These are phyloP conservation scores for Oncorhynchus nerka DNA, from an alignment of 2,113 vertebrate species.

Conservation along the genomic window DNA sequence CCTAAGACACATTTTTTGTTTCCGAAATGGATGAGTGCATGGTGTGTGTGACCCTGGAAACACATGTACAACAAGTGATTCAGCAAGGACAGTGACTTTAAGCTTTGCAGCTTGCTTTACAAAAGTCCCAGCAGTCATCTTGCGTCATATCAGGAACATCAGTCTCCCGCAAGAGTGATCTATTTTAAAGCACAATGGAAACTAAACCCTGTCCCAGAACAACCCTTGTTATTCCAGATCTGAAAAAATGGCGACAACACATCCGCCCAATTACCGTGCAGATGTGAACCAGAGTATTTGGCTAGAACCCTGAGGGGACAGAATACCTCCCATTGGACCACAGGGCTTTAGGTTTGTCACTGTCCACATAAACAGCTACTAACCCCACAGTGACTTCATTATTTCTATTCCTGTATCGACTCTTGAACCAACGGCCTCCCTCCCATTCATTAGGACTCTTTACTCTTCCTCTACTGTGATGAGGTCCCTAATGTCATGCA, in stretches of 20 bases:
- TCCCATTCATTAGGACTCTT: constrained; percentile 64
- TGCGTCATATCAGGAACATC: neutral
- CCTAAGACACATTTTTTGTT: no score
- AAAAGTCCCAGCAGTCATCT: neutral
- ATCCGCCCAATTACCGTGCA: constrained; percentile 51
- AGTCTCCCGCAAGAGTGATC: neutral
- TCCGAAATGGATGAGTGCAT: no score
- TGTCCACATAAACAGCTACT: constrained; percentile 35
- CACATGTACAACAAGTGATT: no score
- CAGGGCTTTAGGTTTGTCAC: constrained; percentile 35
- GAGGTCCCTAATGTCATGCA: constrained; percentile 55
- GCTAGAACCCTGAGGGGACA: constrained; percentile 38
- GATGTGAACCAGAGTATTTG: constrained; percentile 20
- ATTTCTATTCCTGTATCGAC: constrained; percentile 65
- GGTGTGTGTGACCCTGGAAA: no score
- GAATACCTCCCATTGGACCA: constrained; percentile 35
- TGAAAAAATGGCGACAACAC: constrained; percentile 25
- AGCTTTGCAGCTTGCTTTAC: no score
- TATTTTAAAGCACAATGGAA: neutral
- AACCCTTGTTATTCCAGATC: constrained; percentile 6
- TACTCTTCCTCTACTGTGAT: constrained; percentile 58
- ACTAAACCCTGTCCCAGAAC: neutral
- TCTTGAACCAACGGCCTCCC: constrained; percentile 31
- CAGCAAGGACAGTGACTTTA: no score
- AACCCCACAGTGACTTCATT: constrained; percentile 69